A percentile compares a stretch with the other conserved stretches of the same genome.
Evolutionary conservation across 2,113 vertebrate genomes (phyloP).

Genomic region (Lathamus discolor): DNA sequence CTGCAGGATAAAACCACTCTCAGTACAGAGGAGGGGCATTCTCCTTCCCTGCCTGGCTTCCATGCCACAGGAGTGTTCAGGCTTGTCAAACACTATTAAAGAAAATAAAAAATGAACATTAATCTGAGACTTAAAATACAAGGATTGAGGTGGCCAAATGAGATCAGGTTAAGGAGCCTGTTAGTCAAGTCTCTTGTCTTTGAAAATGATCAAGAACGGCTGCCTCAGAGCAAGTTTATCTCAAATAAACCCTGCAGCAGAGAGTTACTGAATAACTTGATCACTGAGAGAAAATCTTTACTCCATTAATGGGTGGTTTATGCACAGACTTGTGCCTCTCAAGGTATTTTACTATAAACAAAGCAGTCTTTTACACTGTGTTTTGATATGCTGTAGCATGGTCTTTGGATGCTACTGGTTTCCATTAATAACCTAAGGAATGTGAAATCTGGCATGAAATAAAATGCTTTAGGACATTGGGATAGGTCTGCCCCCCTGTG

Average conservation of each 20-base stretch:
- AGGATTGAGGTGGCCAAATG: not conserved
- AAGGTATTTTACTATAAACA: not conserved
- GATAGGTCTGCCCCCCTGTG: not conserved
- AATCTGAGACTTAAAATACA: not conserved
- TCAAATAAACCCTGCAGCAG: not conserved
- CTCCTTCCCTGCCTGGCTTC: not conserved
- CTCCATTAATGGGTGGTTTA: not conserved
- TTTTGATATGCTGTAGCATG: not conserved
- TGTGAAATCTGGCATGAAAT: not conserved
- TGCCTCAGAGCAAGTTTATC: not conserved
- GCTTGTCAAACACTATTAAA: slow-evolving; percentile 23
- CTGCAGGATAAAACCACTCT: not conserved
- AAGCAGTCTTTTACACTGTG: not conserved
- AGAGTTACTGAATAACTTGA: slow-evolving; percentile 22
- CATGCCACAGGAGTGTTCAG: slow-evolving; percentile 12
- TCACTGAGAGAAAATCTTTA: not conserved
- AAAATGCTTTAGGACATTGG: not conserved
- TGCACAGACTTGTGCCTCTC: not conserved
- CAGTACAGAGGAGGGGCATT: not conserved
- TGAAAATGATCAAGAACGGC: not conserved
- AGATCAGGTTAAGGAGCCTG: not conserved
- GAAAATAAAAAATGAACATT: not conserved
- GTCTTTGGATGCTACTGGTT: not conserved
- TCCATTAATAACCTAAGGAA: slow-evolving; percentile 1
- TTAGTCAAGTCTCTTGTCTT: not conserved